phyloP scores from a whole-genome alignment of 1,140 invertebrate genomes.

The Nasonia vitripennis region DNA sequence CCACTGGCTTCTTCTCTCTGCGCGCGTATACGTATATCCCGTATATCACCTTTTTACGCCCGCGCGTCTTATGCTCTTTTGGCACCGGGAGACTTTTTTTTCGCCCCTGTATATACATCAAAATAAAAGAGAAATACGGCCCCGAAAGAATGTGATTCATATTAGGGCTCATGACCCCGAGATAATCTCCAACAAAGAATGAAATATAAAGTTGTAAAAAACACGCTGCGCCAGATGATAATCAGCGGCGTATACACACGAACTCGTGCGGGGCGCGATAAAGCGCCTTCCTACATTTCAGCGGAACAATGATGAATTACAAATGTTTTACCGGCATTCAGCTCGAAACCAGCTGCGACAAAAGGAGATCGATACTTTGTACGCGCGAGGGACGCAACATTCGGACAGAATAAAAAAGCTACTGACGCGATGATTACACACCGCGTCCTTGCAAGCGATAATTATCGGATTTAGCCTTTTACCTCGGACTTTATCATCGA shows the following conservation, averaged over 20 bases:
- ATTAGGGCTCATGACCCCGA: conserved; percentile 26
- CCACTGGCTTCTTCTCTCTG: background rate
- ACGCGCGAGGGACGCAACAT: too few relatives aligned
- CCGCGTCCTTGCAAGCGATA: too few relatives aligned
- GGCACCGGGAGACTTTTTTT: background rate
- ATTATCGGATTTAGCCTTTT: background rate
- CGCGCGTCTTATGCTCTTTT: background rate
- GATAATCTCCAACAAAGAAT: conserved; percentile 42
- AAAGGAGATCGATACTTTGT: too few relatives aligned
- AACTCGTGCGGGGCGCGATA: too few relatives aligned
- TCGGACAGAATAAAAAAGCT: too few relatives aligned
- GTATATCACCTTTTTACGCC: conserved; percentile 37
- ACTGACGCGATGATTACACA: too few relatives aligned
- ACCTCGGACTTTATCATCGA: background rate
- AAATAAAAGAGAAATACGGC: conserved; percentile 35
- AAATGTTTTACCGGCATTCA: too few relatives aligned
- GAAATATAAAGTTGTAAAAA: conserved; percentile 39
- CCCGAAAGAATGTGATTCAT: conserved; percentile 36
- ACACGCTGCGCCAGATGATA: conserved; percentile 18
- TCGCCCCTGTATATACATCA: conserved; percentile 13
- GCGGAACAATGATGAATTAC: too few relatives aligned
- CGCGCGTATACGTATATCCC: background rate
- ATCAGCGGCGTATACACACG: background rate
- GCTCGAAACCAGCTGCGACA: too few relatives aligned
- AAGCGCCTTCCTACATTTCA: too few relatives aligned